Percentiles rank a stretch among this genome's conserved stretches.
Conservation (phyloP, 2,797 vertebrate genomes). For the Micrastur ruficollis region DNA sequence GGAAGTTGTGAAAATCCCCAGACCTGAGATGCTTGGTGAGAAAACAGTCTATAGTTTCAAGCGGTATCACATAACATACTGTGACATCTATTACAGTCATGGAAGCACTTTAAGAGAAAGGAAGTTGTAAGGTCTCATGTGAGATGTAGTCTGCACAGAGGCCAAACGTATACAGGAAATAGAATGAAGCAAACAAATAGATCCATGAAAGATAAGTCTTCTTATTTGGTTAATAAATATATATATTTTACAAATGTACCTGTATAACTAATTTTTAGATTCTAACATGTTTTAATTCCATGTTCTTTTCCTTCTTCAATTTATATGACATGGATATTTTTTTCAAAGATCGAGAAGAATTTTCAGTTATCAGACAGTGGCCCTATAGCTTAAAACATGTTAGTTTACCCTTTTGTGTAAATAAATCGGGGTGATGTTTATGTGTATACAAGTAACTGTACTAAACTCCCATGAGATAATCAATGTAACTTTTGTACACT, state of each 20-base stretch:
- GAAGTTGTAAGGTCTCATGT: not conserved
- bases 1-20: not conserved
- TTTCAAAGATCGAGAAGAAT: not conserved
- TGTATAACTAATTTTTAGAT: not conserved
- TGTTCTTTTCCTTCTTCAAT: not conserved
- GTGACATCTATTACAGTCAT: rapidly evolving
- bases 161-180: not conserved
- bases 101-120: not conserved
- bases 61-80: rapidly evolving
- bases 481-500: not conserved
- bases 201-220: not conserved
- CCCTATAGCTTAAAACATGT: not conserved
- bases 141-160: not conserved
- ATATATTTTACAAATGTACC: not conserved
- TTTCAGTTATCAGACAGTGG: not conserved
- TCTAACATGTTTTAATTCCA: not conserved
- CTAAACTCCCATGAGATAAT: not conserved
- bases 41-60: not conserved
- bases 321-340: not conserved
- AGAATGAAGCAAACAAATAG: not conserved
- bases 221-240: not conserved
- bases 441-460: not conserved
- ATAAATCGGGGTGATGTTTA: not conserved
- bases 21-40: not conserved
- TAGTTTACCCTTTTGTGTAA: not conserved